These are phyloP conservation scores for Nothobranchius kuhntae DNA, from an alignment of 2,113 vertebrate species.

Conservation along the genomic window DNA sequence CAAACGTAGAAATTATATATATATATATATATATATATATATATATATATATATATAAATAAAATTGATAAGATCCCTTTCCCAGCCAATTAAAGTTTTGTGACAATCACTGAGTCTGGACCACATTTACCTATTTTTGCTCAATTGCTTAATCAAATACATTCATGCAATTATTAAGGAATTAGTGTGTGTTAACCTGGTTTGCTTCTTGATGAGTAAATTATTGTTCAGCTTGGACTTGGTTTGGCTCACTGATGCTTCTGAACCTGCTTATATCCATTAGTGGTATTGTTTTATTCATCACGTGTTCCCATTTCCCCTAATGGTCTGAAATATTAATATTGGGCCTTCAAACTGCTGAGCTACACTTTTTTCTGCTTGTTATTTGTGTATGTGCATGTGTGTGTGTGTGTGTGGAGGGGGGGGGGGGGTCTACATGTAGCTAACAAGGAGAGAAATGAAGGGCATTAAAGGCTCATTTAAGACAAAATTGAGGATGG, in stretches of 20 bases:
- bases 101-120: background rate
- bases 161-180: background rate
- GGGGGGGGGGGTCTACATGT: background rate
- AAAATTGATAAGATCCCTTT: too few species aligned
- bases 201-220: background rate
- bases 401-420: background rate
- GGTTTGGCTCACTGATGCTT: conserved; percentile 22
- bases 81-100: too few species aligned
- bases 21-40: too few species aligned
- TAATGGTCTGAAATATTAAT: conserved; percentile 77
- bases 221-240: conserved; percentile 14
- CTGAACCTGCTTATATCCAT: conserved; percentile 38
- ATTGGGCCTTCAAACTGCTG: conserved; percentile 48
- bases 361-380: conserved; percentile 32
- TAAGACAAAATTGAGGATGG: conserved; percentile 9
- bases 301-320: conserved; percentile 50
- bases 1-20: too few species aligned
- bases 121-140: background rate
- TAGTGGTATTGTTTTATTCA: conserved; percentile 66
- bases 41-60: too few species aligned
- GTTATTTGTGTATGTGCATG: conserved; percentile 27
- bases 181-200: background rate
- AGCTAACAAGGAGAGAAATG: background rate
- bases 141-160: background rate
- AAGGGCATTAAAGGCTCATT: conserved; percentile 16